These are phyloP conservation scores for Melanostoma mellinum DNA, from an alignment of 2,888 invertebrate genomes.

Conservation along the genomic window DNA sequence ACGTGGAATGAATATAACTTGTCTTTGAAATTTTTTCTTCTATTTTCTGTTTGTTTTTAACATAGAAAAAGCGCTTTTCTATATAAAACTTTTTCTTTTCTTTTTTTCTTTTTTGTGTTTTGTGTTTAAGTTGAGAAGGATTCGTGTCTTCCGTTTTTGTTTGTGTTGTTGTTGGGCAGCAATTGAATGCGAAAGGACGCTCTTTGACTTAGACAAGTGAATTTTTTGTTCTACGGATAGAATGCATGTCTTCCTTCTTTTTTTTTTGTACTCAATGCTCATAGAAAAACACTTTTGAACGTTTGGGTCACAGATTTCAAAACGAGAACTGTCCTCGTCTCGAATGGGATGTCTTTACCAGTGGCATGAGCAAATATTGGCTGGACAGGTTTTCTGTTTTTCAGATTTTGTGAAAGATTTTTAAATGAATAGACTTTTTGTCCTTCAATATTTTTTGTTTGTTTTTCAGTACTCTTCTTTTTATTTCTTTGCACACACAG, in stretches of 20 bases:
- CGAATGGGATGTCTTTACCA: conserved; percentile 7
- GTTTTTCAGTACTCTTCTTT: background rate
- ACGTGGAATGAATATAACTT: conserved; percentile 19
- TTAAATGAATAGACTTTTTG: conserved; percentile 13
- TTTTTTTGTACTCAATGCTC: conserved; percentile 6
- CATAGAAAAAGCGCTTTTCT: conserved; percentile 24
- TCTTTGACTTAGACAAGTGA: conserved; percentile 69
- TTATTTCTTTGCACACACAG: conserved; percentile 1
- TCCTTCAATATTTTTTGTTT: background rate
- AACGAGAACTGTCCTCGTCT: conserved; percentile 7
- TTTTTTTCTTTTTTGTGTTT: conserved; percentile 3
- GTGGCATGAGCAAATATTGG: conserved; percentile 47
- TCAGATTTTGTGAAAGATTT: conserved; percentile 10
- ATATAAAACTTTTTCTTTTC: background rate
- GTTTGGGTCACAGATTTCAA: conserved; percentile 28
- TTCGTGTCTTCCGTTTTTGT: conserved; percentile 18
- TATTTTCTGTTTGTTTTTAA: conserved; percentile 11
- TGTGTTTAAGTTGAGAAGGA: conserved; percentile 25
- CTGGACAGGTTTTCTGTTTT: conserved; percentile 41
- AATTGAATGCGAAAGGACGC: conserved; percentile 64
- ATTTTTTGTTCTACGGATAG: conserved; percentile 64
- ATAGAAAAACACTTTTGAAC: conserved; percentile 29
- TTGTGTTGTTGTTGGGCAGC: conserved; percentile 38
- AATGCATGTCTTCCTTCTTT: conserved; percentile 18
- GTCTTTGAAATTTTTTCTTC: conserved; percentile 43